Base-by-base conservation (phyloP, 2,113 vertebrate species). In the Melanerpes formicivorus region DNA sequence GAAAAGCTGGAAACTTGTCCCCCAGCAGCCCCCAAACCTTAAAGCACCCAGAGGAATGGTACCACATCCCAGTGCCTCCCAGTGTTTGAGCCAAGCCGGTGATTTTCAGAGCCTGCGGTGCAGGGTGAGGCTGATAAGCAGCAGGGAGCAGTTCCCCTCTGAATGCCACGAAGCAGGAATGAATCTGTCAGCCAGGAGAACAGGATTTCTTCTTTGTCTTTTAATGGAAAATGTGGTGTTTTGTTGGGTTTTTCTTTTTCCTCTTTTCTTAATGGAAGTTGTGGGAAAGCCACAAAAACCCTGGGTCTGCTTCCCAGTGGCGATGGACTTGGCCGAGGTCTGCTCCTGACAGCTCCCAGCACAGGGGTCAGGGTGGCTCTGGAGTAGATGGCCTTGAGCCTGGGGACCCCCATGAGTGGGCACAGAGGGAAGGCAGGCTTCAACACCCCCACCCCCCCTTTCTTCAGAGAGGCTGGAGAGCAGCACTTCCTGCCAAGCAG, bases 401-500 rank as follows among this genome's bases (percentile, higher is more conserved):
- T 1, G 4, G 85, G 60, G 73, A 80, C 64, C 88, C 55, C 42
- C 30, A 4, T 4, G 30, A 59, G 52, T 0, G 42, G 74, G 58
- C 1, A 4, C 5, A 16, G 90, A 30, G 93, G 88, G 91, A 88
- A 91, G 17, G 9, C 42, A 30, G 64, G 54, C 6, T 9, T 50
- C 54, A 60, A 40, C 1, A 66, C 14, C 42, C 42, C 42, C 42
- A 67, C 54, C 46, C n/a, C 5, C 55, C 59, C 80, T 80, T 70
- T n/a, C 78, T 87, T 25, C 54, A 52, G 94, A 73, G 96, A 92
- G 90, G 79, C 96, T 81, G 97, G 97, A 90, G 89, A 93, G 93
- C 72, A 88, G 95, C 83, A 21, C 98, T 98, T 98, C 98, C 98
- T 98, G 97, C 97, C 90, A 32, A 96, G 97, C 98, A 98, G 98